These are phyloP conservation scores for Sinocyclocheilus grahami DNA, from an alignment of 2,113 vertebrate genomes.

Conservation along the genomic window DNA sequence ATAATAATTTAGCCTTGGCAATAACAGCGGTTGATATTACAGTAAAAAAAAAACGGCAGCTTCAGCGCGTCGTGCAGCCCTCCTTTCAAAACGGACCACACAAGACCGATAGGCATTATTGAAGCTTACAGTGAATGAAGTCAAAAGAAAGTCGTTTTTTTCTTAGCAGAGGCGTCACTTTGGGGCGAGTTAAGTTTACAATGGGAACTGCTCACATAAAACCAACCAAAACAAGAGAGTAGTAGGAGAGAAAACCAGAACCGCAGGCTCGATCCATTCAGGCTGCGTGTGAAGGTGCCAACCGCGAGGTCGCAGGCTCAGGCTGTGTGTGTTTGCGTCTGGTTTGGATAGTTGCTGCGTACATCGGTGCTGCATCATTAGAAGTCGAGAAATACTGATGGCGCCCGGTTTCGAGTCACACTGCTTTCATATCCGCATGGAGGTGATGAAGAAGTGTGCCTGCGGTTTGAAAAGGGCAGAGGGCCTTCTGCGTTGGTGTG, in stretches of 20 bases:
- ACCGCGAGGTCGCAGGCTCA: neutral
- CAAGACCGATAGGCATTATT: slow-evolving; percentile 44
- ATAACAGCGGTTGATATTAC: slow-evolving; percentile 44
- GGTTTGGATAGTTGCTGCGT: slow-evolving; percentile 44
- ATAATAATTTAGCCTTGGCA: slow-evolving; percentile 22
- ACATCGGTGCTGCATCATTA: slow-evolving; percentile 57
- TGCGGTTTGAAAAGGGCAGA: slow-evolving; percentile 60
- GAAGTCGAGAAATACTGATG: slow-evolving; percentile 60
- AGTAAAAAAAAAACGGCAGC: neutral
- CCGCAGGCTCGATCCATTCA: slow-evolving; percentile 17
- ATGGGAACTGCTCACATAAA: slow-evolving; percentile 72
- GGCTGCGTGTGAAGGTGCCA: slow-evolving; percentile 27
- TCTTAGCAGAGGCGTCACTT: slow-evolving; percentile 49
- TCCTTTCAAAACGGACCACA: slow-evolving; percentile 44
- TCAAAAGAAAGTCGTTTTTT: slow-evolving; percentile 38
- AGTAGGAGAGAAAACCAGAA: slow-evolving; percentile 52
- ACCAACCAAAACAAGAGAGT: slow-evolving; percentile 68
- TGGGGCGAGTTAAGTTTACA: slow-evolving; percentile 61
- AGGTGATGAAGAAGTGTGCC: slow-evolving; percentile 64
- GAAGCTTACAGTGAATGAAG: slow-evolving; percentile 39
- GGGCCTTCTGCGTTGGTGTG: slow-evolving; percentile 32
- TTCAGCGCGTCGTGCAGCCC: neutral
- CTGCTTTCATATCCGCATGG: slow-evolving; percentile 62
- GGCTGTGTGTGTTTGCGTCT: slow-evolving; percentile 42
- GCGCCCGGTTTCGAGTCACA: slow-evolving; percentile 64